Evolutionary conservation across 2,888 invertebrate genomes (phyloP), one percentile per base, ranked within the genome.

Genomic region (Cryptocheilus praepositus): DNA sequence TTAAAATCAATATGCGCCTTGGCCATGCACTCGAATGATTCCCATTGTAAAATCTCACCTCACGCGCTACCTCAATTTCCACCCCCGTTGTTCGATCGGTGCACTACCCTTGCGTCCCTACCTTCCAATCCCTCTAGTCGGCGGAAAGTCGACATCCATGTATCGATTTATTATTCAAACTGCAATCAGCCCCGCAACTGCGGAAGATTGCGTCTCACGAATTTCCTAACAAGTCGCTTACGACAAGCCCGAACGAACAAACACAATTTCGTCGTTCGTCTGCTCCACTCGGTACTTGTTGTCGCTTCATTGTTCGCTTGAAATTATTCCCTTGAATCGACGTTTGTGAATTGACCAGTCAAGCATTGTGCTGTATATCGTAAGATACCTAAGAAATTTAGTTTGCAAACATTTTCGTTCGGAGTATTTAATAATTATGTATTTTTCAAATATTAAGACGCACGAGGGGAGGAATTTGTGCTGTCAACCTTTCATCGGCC

Each of bases 101-200:
- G 11, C 36, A 11, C 36, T 11, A 25, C 25, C 25, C 25, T 25
- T 5, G 25, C 11, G 8, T 36, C 36, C 36, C 36, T 36, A 11
- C 36, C 36, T 36, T 36, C 8, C 36, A 7, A 11, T 11, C 36
- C 36, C 44, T 49, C 28, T 28, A 25, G 55, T 36, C 55, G 25
- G 19, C 16, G 19, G 46, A 60, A 62, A 56, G 60, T 64, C 36
- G 45, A 55, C 25, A 18, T 45, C 71, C 45, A 61, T 64, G 69
- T 60, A 51, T 63, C 66, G 69, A 73, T 73, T 65, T 66, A 64
- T 73, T 73, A 73, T 69, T 73, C 73, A 73, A 69, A 66, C 61
- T 69, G 56, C 64, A 69, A 66, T 66, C 69, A 55, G 62, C 51
- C 49, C 21, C 56, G 19, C 45, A 21, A 18, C 53, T 61, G 58